Base-by-base conservation (phyloP, 1,140 invertebrate species). In the Prorops nasuta region DNA sequence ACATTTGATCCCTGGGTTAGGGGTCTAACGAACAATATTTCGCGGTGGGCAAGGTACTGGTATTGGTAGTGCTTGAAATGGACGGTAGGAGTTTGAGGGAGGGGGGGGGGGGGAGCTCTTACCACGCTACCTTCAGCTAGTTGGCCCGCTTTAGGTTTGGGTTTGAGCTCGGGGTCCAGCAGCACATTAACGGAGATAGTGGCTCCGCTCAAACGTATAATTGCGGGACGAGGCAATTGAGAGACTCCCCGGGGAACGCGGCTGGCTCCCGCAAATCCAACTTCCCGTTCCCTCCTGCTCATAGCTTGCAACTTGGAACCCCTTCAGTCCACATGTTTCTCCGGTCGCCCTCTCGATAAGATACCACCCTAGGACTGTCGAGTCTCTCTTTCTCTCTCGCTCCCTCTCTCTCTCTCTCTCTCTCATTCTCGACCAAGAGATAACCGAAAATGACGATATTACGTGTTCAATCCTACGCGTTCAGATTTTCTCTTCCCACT, bases 201-300 rank as follows among this genome's bases (percentile, higher is more conserved):
- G 61, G 59, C 64, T 73, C 66, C 63, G 66, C 64, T 74, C 67
- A 67, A 72, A 76, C 70, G 70, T 74, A 72, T 76, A 76, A 76
- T 76, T 76, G 69, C 69, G 60, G 71, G 58, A 65, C 67, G 64
- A 67, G 64, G 69, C 67, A 71, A 72, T 71, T 72, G 67, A 67
- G 69, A 67, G 57, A 60, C 63, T 71, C 71, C 63, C 67, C 37
- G 53, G 71, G 64, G 70, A 66, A 59, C 53, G 57, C 54, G 51
- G 44, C 58, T 64, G 58, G 54, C 58, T 60, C 37, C 64, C 58
- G 51, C 49, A 52, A 60, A 62, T 63, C 58, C 51, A 44, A 51
- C 42, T 46, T 19, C 51, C 44, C 43, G 53, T 63, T 58, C 57
- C 45, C 60, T 56, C 58, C n/a, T n/a, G n/a, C n/a, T n/a, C n/a